These are phyloP conservation scores for Sceloporus tristichus DNA, from an alignment of 2,113 vertebrate species.

Conservation along the genomic window DNA sequence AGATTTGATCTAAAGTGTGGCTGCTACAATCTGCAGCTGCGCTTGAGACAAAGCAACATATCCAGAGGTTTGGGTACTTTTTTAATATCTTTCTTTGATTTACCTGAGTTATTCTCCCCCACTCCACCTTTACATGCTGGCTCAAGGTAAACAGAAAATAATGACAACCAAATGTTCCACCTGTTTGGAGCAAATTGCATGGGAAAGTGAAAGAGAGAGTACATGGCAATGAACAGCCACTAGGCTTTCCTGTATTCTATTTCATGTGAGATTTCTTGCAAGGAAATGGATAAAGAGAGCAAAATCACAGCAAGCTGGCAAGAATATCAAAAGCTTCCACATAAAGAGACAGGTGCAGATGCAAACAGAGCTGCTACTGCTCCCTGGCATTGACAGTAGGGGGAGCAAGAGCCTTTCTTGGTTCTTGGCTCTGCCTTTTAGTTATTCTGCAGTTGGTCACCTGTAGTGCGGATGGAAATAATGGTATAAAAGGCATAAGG, in stretches of 20 bases:
- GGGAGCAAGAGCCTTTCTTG: conserved; percentile 66
- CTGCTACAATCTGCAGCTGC: neutral
- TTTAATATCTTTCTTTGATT: neutral
- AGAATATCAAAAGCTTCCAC: neutral
- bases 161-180: conserved; percentile 15
- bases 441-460: neutral
- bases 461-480: neutral
- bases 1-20: neutral
- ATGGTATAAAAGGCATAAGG: fast-evolving
- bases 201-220: neutral
- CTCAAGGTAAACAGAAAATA: conserved; percentile 10
- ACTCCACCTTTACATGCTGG: neutral
- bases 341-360: conserved; percentile 28
- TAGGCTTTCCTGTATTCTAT: neutral
- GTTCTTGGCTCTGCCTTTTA: neutral
- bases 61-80: neutral
- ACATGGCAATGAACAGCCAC: neutral
- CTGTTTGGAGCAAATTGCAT: neutral
- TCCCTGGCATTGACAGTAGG: conserved; percentile 56
- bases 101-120: neutral
- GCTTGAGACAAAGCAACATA: neutral
- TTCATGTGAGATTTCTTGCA: neutral
- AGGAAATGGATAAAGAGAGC: conserved; percentile 1
- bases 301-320: neutral
- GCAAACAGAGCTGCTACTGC: neutral